phyloP scores from a whole-genome alignment of 2,888 invertebrate species.

The Fragum sueziense region DNA sequence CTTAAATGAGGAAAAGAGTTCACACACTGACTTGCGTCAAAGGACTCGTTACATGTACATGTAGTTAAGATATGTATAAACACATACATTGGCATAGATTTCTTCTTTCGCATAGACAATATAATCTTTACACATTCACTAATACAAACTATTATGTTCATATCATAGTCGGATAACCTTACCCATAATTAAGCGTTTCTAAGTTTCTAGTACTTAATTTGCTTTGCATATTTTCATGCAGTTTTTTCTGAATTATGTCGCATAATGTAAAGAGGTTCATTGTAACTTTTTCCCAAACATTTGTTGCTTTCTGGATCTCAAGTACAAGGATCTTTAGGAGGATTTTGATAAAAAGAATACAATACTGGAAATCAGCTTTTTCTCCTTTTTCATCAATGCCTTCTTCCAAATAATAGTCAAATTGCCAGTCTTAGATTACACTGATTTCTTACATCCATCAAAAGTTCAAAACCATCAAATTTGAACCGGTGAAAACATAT shows the following conservation, averaged over 20 bases:
- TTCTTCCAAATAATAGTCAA: neutral
- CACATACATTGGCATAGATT: slow-evolving; percentile 14
- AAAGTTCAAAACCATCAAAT: too few relatives aligned
- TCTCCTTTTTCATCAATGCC: neutral
- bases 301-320: neutral
- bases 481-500: too few relatives aligned
- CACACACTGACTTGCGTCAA: neutral
- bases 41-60: too few relatives aligned
- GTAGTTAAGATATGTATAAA: slow-evolving; percentile 3
- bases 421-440: neutral
- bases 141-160: too few relatives aligned
- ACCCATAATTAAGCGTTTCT: too few relatives aligned
- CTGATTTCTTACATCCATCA: too few relatives aligned
- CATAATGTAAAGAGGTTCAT: too few relatives aligned
- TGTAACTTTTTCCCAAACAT: neutral
- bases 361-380: neutral
- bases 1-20: neutral
- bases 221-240: too few relatives aligned
- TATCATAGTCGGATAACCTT: too few relatives aligned
- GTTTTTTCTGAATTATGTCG: too few relatives aligned
- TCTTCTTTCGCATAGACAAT: slow-evolving; percentile 5
- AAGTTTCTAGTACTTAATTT: too few relatives aligned
- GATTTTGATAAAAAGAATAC: neutral
- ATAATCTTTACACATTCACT: neutral
- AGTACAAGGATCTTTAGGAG: neutral